A percentile compares a stretch with the other conserved stretches of the same genome.
These are phyloP conservation scores for Pseudopipra pipra DNA, from an alignment of 2,113 vertebrate species.

Conservation along the genomic window DNA sequence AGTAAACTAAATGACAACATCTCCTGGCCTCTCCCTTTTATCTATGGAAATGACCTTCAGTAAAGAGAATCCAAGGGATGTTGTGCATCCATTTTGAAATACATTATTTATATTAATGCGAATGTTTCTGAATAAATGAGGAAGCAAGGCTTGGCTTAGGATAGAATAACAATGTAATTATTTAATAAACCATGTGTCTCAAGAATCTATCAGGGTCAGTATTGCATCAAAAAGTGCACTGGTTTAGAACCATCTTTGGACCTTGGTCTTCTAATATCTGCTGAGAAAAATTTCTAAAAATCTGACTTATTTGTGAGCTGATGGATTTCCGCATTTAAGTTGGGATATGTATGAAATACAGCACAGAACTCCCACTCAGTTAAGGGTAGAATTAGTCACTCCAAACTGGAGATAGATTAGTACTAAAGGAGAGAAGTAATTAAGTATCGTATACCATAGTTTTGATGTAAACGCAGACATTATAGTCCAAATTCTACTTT, in stretches of 20 bases:
- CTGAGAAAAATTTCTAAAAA: neutral
- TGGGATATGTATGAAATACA: neutral
- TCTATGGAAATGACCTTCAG: constrained; percentile 20
- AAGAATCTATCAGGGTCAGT: neutral
- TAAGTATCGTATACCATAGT: neutral
- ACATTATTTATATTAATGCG: neutral
- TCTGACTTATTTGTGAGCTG: neutral
- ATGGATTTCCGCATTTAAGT: neutral
- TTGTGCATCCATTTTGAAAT: neutral
- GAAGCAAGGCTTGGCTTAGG: neutral
- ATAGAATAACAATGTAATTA: neutral
- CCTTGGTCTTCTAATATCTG: neutral
- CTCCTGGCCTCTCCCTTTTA: neutral
- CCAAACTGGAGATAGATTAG: neutral
- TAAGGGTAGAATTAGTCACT: neutral
- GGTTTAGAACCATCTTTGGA: neutral
- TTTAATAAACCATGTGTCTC: neutral
- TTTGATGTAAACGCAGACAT: neutral
- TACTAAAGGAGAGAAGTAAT: neutral
- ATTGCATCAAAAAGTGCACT: neutral
- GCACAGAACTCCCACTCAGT: neutral
- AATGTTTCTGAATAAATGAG: neutral
- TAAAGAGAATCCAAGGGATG: neutral
- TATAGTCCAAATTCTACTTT: neutral
- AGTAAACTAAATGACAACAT: constrained; percentile 28